These are phyloP conservation scores for Cuculus canorus DNA, from an alignment of 2,797 vertebrate species.

Conservation along the genomic window DNA sequence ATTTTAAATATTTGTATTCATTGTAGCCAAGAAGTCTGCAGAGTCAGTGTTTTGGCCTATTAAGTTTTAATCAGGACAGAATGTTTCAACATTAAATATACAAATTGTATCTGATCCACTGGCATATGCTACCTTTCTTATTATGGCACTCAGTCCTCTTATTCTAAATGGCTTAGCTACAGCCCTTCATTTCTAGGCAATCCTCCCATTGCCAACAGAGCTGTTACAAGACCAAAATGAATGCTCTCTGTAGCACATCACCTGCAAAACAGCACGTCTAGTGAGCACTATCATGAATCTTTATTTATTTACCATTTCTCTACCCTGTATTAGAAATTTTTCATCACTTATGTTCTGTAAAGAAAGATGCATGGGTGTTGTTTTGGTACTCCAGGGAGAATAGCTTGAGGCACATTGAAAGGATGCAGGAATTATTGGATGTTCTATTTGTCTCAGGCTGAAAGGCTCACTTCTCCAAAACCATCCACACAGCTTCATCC, in stretches of 20 bases:
- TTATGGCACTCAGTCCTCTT: not conserved
- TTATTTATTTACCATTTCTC: not conserved
- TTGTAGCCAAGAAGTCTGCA: constrained; percentile 64
- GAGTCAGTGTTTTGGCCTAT: constrained; percentile 57
- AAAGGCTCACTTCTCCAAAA: not conserved
- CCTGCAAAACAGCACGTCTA: not conserved
- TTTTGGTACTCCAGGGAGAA: not conserved
- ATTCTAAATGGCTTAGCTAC: not conserved
- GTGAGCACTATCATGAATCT: not conserved
- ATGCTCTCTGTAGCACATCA: not conserved
- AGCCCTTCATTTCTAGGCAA: not conserved
- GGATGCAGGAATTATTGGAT: not conserved
- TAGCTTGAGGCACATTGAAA: not conserved
- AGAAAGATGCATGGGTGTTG: not conserved
- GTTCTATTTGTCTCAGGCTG: not conserved
- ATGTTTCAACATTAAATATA: constrained; percentile 63
- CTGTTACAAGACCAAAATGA: not conserved
- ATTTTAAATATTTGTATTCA: constrained; percentile 71
- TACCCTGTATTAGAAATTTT: not conserved
- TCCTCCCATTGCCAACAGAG: not conserved
- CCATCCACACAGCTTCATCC: not conserved
- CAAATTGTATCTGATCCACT: constrained; percentile 58
- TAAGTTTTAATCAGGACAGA: constrained; percentile 71
- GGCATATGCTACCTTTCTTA: constrained; percentile 29
- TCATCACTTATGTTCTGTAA: not conserved